Evolutionary conservation across 2,797 vertebrate species (phyloP).

Genomic region (Sorex maritimensis): DNA sequence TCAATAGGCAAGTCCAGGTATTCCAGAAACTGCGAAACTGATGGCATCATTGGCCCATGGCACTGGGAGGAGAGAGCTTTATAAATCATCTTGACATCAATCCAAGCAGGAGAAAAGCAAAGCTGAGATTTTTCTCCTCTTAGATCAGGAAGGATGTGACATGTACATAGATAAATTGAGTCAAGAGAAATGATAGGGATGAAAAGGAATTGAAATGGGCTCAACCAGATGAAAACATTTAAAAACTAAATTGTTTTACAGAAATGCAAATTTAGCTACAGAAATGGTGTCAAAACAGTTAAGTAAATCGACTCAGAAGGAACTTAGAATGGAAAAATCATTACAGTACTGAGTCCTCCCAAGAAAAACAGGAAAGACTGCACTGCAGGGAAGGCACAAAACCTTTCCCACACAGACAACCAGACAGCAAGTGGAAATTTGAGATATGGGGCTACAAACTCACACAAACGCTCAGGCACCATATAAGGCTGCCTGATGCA

Average conservation of each 20-base stretch:
- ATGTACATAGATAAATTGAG: slow-evolving; percentile 3
- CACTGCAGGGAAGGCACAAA: slow-evolving; percentile 78
- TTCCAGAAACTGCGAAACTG: slow-evolving; percentile 56
- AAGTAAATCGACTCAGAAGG: slow-evolving; percentile 78
- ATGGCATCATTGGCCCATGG: slow-evolving; percentile 45
- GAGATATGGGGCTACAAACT: slow-evolving; percentile 71
- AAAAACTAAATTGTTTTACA: background rate
- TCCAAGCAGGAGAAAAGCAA: slow-evolving; percentile 68
- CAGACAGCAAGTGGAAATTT: slow-evolving; percentile 79
- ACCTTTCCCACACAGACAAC: slow-evolving; percentile 81
- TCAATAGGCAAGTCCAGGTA: slow-evolving; percentile 45
- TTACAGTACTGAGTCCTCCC: slow-evolving; percentile 79
- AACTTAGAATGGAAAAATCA: slow-evolving; percentile 86
- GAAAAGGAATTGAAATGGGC: background rate
- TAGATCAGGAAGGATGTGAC: slow-evolving; percentile 49
- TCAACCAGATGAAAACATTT: slow-evolving; percentile 10
- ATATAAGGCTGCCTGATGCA: slow-evolving; percentile 75
- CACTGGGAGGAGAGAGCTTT: slow-evolving; percentile 15
- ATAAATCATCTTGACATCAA: slow-evolving; percentile 66
- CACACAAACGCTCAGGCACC: slow-evolving; percentile 78
- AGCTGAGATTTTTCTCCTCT: background rate
- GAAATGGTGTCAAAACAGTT: slow-evolving; percentile 72
- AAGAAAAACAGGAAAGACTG: slow-evolving; percentile 87
- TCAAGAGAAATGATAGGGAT: background rate
- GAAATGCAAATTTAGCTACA: slow-evolving; percentile 69